phyloP scores from a whole-genome alignment of 2,888 invertebrate species.

The Cheilosia grossa region DNA sequence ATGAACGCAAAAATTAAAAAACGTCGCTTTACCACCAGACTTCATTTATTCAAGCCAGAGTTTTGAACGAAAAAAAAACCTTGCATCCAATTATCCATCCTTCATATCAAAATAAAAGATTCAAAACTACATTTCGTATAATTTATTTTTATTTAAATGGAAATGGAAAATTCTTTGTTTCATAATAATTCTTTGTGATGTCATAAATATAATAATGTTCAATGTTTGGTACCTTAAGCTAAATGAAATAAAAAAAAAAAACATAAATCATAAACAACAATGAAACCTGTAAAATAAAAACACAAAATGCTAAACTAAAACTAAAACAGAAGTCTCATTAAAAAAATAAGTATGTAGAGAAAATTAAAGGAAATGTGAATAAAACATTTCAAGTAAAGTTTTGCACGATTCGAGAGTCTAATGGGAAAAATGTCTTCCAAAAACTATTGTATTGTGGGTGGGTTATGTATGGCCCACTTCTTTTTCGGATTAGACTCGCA shows the following conservation, averaged over 20 bases:
- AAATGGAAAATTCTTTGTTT: constrained; percentile 61
- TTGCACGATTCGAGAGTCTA: constrained; percentile 83
- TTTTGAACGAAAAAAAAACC: no score
- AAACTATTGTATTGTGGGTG: constrained; percentile 49
- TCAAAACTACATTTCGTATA: not conserved
- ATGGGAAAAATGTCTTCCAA: constrained; percentile 79
- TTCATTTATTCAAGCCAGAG: no score
- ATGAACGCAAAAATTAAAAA: no score
- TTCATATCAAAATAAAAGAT: not conserved
- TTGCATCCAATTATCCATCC: no score
- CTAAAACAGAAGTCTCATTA: constrained; percentile 48
- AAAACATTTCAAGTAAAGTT: constrained; percentile 37
- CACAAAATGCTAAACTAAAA: constrained; percentile 3
- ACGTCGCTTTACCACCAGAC: no score
- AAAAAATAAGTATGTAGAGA: constrained; percentile 23
- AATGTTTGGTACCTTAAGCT: constrained; percentile 38
- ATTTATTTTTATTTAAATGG: constrained; percentile 37
- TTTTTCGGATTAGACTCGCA: constrained; percentile 83
- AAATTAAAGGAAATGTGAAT: constrained; percentile 31
- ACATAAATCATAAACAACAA: constrained; percentile 24
- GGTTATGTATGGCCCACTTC: constrained; percentile 24
- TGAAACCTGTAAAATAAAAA: constrained; percentile 37
- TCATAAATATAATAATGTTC: constrained; percentile 21
- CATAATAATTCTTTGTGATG: constrained; percentile 46
- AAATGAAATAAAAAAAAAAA: constrained; percentile 48